phyloP scores from a whole-genome alignment of 2,888 invertebrate species.

The Scotopteryx bipunctaria region DNA sequence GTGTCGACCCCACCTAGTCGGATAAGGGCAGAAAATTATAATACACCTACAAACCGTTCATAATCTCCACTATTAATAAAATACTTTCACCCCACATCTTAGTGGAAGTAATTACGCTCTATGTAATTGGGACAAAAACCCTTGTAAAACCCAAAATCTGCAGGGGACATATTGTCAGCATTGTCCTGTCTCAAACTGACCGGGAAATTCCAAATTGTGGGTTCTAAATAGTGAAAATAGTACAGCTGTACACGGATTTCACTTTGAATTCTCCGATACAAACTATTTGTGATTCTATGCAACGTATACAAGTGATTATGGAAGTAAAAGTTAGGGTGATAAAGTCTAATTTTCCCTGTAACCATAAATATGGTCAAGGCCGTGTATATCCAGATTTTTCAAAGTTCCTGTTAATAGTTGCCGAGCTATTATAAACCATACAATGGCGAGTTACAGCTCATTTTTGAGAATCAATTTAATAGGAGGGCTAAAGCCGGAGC shows the following conservation, averaged over 20 bases:
- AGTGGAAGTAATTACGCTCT: constrained; percentile 76
- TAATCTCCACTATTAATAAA: constrained; percentile 15
- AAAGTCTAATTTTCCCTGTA: background rate
- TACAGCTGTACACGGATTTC: background rate
- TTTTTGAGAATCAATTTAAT: background rate
- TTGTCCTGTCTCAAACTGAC: constrained; percentile 62
- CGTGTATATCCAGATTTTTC: background rate
- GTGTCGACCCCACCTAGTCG: no score
- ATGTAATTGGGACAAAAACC: constrained; percentile 76
- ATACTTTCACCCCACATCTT: constrained; percentile 44
- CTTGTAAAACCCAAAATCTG: constrained; percentile 75
- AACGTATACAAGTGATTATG: background rate
- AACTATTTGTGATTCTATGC: background rate
- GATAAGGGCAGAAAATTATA: no score
- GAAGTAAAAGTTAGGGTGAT: background rate
- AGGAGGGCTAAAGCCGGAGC: background rate
- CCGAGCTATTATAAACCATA: background rate
- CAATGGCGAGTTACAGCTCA: background rate
- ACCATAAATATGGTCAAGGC: background rate
- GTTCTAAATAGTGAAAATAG: background rate
- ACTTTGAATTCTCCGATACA: background rate
- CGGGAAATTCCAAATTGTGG: constrained; percentile 72
- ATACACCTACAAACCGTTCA: no score
- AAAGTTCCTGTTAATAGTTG: background rate
- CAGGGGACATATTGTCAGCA: constrained; percentile 70